Evolutionary conservation across 2,888 invertebrate genomes (phyloP), one percentile per base, ranked within the genome.

Genomic region (Anagyrus pseudococci): DNA sequence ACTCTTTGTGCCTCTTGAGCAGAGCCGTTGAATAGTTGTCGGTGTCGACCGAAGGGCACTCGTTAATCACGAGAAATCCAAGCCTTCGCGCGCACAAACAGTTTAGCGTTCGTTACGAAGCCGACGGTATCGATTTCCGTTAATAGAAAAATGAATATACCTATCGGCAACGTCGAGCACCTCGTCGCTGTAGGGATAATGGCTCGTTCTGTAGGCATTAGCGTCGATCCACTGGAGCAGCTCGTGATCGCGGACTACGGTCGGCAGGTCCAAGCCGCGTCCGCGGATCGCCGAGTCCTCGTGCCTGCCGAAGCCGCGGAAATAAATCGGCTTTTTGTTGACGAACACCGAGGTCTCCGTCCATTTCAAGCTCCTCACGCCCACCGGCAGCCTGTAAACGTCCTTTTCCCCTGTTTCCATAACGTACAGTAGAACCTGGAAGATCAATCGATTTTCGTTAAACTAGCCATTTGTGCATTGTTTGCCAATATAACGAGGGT

Each of bases 121-220:
- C n/a, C n/a, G n/a, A n/a, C n/a, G n/a, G n/a, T n/a, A n/a, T n/a
- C n/a, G n/a, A n/a, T n/a, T n/a, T n/a, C n/a, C n/a, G n/a, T n/a
- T n/a, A n/a, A n/a, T n/a, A 33, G 13, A 13, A 8, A 6, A 33
- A 6, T 33, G 33, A 8, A 33, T 1, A 33, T 67, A 79, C 79
- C 73, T 76, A 78, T 98, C 98, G 1, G 96, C 96, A 77, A 95
- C 86, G 76, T 96, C 93, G 87, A 98, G 93, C 53, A 97, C 92
- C 82, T 98, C 97, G 73, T 98, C 98, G 0, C 97, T 95, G 80
- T 98, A 98, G 0, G 98, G 98, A 81, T 98, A 98, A 81, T 98
- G 98, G 0, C 98, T 97, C 0, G 98, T 98, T 25, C 98, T 87
- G 83, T 95, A 97, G 0, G 92, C 88, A 82, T 98, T 98, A 0